Percentiles rank a stretch among this genome's conserved stretches.
Evolutionary conservation across 2,888 invertebrate genomes (phyloP).

Genomic region (Apantesis nais): DNA sequence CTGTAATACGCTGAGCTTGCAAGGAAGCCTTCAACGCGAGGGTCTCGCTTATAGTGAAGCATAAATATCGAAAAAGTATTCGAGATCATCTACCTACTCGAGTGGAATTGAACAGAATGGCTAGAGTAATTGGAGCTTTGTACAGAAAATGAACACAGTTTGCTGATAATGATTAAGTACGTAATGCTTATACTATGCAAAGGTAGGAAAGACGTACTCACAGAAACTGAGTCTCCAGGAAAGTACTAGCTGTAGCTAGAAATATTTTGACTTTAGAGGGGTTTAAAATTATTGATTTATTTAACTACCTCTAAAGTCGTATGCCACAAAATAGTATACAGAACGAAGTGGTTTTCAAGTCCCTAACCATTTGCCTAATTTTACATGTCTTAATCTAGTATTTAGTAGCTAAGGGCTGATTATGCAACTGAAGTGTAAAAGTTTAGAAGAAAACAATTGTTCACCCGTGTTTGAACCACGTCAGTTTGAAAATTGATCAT

Average conservation of each 20-base stretch:
- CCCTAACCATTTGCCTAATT: background rate
- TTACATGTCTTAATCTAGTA: background rate
- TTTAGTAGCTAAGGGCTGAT: background rate
- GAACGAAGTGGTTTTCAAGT: background rate
- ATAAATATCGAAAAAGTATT: slow-evolving; percentile 38
- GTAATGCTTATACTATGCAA: background rate
- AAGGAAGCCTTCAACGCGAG: slow-evolving; percentile 16
- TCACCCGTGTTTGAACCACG: too few species aligned
- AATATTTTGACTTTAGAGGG: too few species aligned
- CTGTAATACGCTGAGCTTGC: slow-evolving; percentile 52
- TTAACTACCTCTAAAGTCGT: too few species aligned
- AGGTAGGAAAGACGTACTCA: background rate
- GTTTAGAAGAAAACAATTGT: too few species aligned
- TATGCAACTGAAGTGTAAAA: background rate
- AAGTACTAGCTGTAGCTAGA: background rate
- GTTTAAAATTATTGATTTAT: too few species aligned
- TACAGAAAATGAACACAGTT: background rate
- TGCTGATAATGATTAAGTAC: background rate
- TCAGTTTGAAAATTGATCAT: too few species aligned
- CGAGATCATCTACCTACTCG: slow-evolving; percentile 6
- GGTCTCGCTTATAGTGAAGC: slow-evolving; percentile 27
- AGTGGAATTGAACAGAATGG: slow-evolving; percentile 13
- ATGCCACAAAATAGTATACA: too few species aligned
- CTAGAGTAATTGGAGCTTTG: slow-evolving; percentile 3
- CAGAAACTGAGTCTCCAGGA: background rate